A percentile compares a stretch with the other conserved stretches of the same genome.
Conservation (phyloP, 2,888 invertebrate genomes). For the Polydrusus cervinus region DNA sequence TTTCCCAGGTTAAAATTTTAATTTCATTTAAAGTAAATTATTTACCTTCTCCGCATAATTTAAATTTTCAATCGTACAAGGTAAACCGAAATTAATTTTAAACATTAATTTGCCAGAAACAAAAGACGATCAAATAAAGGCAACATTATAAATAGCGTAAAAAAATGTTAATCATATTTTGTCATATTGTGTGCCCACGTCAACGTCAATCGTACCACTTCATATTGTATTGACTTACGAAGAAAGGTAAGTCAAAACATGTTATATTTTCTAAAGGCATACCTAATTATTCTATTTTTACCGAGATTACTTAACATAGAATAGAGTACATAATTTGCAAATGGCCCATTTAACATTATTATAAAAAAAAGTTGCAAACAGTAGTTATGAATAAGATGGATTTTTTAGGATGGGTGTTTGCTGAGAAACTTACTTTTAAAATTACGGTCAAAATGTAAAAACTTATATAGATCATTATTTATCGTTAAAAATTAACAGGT, state of each 20-base stretch:
- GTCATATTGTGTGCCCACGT: not conserved
- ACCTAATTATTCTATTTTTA: not conserved
- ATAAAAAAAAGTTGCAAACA: no score
- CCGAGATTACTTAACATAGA: no score
- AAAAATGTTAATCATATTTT: not conserved
- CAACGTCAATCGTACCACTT: not conserved
- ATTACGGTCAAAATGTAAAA: no score
- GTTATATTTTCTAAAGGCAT: not conserved
- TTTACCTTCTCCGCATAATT: slow-evolving; percentile 43
- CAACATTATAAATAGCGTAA: not conserved
- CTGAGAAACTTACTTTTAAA: no score
- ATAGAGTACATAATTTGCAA: no score
- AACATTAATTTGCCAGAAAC: not conserved
- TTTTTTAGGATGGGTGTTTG: no score
- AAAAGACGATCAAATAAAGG: not conserved
- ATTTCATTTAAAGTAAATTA: slow-evolving; percentile 45
- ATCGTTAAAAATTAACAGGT: not conserved
- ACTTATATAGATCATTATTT: no score
- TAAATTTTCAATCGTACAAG: slow-evolving; percentile 16
- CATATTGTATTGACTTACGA: not conserved
- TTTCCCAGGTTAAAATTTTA: slow-evolving; percentile 49
- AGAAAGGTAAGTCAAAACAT: not conserved
- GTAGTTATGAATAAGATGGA: no score
- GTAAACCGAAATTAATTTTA: slow-evolving; percentile 16
- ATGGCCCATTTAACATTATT: no score